phyloP scores from a whole-genome alignment of 2,797 vertebrate species.

The Neosilurus mollespiculum region DNA sequence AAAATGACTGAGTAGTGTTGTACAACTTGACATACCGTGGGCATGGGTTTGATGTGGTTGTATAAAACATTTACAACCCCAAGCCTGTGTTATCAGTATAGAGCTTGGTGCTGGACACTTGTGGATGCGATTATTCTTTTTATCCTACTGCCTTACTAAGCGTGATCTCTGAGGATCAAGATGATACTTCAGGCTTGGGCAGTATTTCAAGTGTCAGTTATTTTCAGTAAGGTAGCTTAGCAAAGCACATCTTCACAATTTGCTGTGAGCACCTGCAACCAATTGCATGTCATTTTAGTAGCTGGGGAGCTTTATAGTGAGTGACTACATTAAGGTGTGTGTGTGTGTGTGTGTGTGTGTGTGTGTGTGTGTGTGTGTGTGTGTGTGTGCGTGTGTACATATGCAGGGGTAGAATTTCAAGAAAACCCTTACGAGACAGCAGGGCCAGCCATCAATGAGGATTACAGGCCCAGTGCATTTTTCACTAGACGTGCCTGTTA shows the following conservation, averaged over 20 bases:
- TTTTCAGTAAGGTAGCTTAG: not conserved
- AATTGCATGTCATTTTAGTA: constrained; percentile 33
- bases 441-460: too few relatives aligned
- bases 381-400: too few relatives aligned
- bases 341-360: constrained; percentile 12
- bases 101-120: constrained; percentile 11
- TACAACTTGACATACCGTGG: constrained; percentile 53
- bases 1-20: constrained; percentile 56
- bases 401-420: too few relatives aligned
- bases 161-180: not conserved
- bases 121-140: not conserved
- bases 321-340: constrained; percentile 27
- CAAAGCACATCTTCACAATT: constrained; percentile 15
- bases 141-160: not conserved
- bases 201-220: constrained; percentile 26
- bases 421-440: too few relatives aligned
- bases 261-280: constrained; percentile 42
- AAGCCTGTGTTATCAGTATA: constrained; percentile 14
- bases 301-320: constrained; percentile 24
- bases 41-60: constrained; percentile 59
- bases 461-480: too few relatives aligned
- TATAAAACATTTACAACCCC: constrained; percentile 16
- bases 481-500: too few relatives aligned
- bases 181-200: not conserved
- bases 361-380: not conserved